A percentile compares a stretch with the other conserved stretches of the same genome.
Evolutionary conservation across 2,797 vertebrate genomes (phyloP).

Genomic region (Yasuhikotakia modesta): DNA sequence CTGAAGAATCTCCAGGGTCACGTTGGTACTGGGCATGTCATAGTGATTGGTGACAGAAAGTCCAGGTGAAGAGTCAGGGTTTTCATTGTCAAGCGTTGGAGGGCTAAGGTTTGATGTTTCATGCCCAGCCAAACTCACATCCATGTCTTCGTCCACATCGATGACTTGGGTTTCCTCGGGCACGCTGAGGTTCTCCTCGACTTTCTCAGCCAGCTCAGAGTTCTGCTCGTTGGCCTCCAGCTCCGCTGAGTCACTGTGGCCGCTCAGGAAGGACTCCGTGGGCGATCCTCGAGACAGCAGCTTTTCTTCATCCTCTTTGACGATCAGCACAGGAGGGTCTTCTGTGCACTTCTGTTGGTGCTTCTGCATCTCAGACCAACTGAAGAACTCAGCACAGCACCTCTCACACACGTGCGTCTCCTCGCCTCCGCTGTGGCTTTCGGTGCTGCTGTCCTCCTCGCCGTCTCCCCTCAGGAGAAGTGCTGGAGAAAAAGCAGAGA

Average conservation of each 20-base stretch:
- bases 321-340: conserved; percentile 85
- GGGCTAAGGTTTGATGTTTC: conserved; percentile 67
- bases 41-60: conserved; percentile 74
- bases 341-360: conserved; percentile 87
- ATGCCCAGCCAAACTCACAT: conserved; percentile 77
- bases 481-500: conserved; percentile 65
- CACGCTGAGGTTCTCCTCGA: conserved; percentile 73
- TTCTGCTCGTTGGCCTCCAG: conserved; percentile 81
- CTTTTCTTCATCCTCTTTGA: conserved; percentile 81
- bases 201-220: conserved; percentile 67
- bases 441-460: conserved; percentile 73
- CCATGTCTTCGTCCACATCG: conserved; percentile 83
- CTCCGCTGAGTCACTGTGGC: conserved; percentile 80
- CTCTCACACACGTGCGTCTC: conserved; percentile 87
- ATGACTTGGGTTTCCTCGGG: conserved; percentile 66
- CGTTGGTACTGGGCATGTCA: conserved; percentile 89
- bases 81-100: conserved; percentile 65
- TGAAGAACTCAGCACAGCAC: conserved; percentile 94
- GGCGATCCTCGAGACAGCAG: conserved; percentile 75
- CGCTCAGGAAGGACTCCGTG: conserved; percentile 76
- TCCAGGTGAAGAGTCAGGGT: conserved; percentile 72
- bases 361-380: conserved; percentile 85
- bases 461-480: conserved; percentile 76
- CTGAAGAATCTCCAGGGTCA: conserved; percentile 93
- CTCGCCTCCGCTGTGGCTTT: conserved; percentile 80